Evolutionary conservation across 1,140 invertebrate genomes (phyloP).

Genomic region (Heliconius congener): DNA sequence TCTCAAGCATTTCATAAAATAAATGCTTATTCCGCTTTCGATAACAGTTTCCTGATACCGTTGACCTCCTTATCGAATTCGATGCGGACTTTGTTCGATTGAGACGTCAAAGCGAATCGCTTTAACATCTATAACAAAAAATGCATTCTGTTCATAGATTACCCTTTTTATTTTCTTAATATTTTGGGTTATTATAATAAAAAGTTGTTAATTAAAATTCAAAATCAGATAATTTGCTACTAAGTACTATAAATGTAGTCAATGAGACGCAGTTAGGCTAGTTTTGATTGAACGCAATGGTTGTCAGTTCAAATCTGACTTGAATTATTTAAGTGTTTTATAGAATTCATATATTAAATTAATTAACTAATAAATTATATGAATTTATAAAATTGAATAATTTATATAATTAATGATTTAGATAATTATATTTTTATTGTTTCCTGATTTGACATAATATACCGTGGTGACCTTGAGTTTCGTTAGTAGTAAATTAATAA

Average conservation of each 20-base stretch:
- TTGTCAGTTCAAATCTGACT: too few species aligned
- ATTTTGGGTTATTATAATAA: background rate
- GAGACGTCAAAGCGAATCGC: slow-evolving; percentile 39
- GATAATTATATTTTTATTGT: background rate
- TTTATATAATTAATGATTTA: background rate
- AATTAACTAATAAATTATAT: background rate
- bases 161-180: background rate
- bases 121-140: background rate
- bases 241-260: too few species aligned
- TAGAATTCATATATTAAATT: background rate
- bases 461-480: background rate
- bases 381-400: background rate
- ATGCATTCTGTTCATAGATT: background rate
- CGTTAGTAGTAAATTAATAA: background rate
- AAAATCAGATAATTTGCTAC: too few species aligned
- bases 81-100: slow-evolving; percentile 40
- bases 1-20: background rate
- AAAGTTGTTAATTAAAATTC: background rate
- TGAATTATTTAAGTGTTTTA: too few species aligned
- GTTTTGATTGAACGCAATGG: too few species aligned
- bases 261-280: too few species aligned
- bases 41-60: slow-evolving; percentile 48
- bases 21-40: slow-evolving; percentile 42
- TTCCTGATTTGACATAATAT: background rate
- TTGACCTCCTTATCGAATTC: slow-evolving; percentile 54